Evolutionary conservation across 2,888 invertebrate species (phyloP), one percentile per base, ranked within the genome.

Genomic region (Dromius quadrimaculatus): DNA sequence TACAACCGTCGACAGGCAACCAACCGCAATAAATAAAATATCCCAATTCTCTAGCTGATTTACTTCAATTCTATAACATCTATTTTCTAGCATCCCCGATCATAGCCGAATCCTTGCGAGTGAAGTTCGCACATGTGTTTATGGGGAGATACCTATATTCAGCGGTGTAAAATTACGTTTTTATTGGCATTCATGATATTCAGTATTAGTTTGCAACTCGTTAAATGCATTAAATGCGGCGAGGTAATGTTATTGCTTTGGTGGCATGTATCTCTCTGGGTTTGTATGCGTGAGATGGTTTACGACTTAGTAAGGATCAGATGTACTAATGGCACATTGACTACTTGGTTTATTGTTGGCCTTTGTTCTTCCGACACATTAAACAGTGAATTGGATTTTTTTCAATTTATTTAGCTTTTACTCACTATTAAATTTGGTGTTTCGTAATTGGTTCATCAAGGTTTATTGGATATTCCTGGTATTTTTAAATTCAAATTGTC

Each of bases 21-120:
- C 72, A 76, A 76, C 75, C 73, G 76, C 76, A 76, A 79, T 79
- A 79, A 79, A 79, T 79, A 78, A 79, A 77, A 77, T 77, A 78
- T 78, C 79, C 78, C 77, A 79, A 76, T 76, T 76, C 74, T 74
- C 66, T 72, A 75, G 75, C 74, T 76, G 76, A 76, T 76, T 75
- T 76, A 76, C 74, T n/a, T n/a, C n/a, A n/a, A n/a, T n/a, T 17
- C 59, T 17, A 59, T 59, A 23, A 6, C 36, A 15, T 8, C 23
- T 11, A 54, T 54, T 28, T 54, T 28, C 50, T 6, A 23, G 15
- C 47, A 23, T 47, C 47, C 6, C 6, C 50, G 41, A 15, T 6
- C 6, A 15, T 13, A 3, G 9, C 8, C 41, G 50, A 54, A 15
- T 13, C 4, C 28, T 20, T 4, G 22, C 47, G 47, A 47, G 2